A percentile compares a stretch with the other conserved stretches of the same genome.
phyloP scores from a whole-genome alignment of 2,888 invertebrate genomes.

The Thereva unica region DNA sequence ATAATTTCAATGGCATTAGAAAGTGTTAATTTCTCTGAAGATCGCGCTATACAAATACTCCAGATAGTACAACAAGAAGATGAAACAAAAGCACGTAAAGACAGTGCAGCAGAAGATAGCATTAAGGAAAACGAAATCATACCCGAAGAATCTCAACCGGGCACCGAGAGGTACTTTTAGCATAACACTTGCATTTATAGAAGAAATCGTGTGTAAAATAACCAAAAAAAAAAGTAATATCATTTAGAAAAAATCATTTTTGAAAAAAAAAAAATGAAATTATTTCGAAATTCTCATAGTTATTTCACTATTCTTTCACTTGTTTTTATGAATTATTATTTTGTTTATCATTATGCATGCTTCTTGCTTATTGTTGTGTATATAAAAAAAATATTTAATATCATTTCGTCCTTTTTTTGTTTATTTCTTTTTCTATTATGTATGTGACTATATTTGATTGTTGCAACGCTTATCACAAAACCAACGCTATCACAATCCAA shows the following conservation, averaged over 20 bases:
- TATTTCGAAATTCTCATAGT: too few relatives aligned
- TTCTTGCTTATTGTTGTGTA: too few relatives aligned
- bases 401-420: conserved; percentile 16
- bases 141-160: conserved; percentile 24
- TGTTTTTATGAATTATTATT: too few relatives aligned
- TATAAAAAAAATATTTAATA: too few relatives aligned
- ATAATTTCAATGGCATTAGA: conserved; percentile 85
- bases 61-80: conserved; percentile 74
- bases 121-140: conserved; percentile 16
- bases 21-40: conserved; percentile 84
- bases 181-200: too few relatives aligned
- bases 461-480: conserved; percentile 2
- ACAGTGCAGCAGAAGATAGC: conserved; percentile 21
- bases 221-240: too few relatives aligned
- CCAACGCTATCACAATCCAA: background rate
- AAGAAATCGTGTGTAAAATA: too few relatives aligned
- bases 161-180: conserved; percentile 35
- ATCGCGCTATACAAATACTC: conserved; percentile 78
- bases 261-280: too few relatives aligned
- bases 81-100: conserved; percentile 52
- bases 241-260: too few relatives aligned
- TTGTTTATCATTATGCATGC: too few relatives aligned
- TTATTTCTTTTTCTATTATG: conserved; percentile 4
- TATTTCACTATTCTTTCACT: too few relatives aligned
- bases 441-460: background rate